Conservation (phyloP, 2,888 invertebrate genomes). For the Smittia sp. region DNA sequence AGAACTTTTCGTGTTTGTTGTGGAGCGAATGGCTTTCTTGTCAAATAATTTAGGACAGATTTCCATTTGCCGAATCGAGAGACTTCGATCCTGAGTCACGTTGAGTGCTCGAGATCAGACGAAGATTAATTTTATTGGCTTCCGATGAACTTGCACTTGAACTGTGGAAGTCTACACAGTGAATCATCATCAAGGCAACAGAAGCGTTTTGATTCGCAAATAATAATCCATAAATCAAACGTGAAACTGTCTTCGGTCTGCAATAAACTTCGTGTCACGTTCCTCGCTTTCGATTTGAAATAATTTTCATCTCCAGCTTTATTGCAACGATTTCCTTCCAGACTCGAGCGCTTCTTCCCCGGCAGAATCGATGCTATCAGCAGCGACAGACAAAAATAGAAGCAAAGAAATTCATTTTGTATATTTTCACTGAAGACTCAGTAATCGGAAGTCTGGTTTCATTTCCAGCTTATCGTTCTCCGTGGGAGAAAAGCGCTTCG, state of each 20-base stretch:
- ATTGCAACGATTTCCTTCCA: not conserved
- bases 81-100: too few species aligned
- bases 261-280: not conserved
- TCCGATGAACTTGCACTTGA: not conserved
- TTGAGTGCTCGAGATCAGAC: too few species aligned
- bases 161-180: not conserved
- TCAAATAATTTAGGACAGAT: not conserved
- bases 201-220: not conserved
- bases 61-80: too few species aligned
- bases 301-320: slow-evolving; percentile 1
- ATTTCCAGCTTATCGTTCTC: slow-evolving; percentile 4
- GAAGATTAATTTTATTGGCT: not conserved
- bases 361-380: not conserved
- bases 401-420: not conserved
- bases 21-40: not conserved
- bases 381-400: not conserved
- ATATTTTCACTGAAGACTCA: not conserved
- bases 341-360: not conserved
- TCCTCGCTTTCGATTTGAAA: not conserved
- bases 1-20: not conserved
- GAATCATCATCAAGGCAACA: not conserved
- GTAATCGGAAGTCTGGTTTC: slow-evolving; percentile 20
- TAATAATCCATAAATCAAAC: not conserved
- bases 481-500: not conserved
- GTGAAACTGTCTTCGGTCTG: not conserved